These are phyloP conservation scores for Perodicticus potto DNA, from an alignment of 2,797 vertebrate genomes.

Conservation along the genomic window DNA sequence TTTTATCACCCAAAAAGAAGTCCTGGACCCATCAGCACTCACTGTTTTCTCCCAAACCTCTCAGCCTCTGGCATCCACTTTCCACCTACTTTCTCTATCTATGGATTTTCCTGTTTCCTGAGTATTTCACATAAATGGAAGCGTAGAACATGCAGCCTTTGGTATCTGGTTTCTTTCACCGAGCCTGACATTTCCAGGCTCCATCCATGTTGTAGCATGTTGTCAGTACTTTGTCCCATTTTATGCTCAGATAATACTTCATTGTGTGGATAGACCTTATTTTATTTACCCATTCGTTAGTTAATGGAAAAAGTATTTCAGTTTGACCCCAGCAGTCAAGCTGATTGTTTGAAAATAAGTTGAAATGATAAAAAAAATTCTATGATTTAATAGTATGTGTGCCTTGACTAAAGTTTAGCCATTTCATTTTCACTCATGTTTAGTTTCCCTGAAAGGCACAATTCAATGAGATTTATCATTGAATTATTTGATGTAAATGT, in stretches of 20 bases:
- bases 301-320: conserved; percentile 32
- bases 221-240: neutral
- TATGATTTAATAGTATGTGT: conserved; percentile 38
- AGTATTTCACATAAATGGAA: neutral
- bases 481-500: conserved; percentile 12
- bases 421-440: conserved; percentile 57
- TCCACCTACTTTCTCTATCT: neutral
- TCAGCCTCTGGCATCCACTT: neutral
- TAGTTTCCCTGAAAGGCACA: conserved; percentile 27
- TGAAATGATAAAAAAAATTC: conserved; percentile 42
- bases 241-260: neutral
- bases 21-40: neutral
- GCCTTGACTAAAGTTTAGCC: conserved; percentile 13
- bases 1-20: conserved; percentile 33
- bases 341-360: conserved; percentile 38
- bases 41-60: neutral
- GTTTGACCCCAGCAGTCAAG: neutral
- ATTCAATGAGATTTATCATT: conserved; percentile 55
- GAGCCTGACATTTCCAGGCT: neutral
- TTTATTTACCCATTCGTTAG: neutral
- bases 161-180: neutral
- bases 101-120: neutral
- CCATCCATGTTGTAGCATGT: neutral
- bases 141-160: neutral
- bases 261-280: neutral